Evolutionary conservation across 2,797 vertebrate genomes (phyloP).

Genomic region (Podarcis lilfordi): DNA sequence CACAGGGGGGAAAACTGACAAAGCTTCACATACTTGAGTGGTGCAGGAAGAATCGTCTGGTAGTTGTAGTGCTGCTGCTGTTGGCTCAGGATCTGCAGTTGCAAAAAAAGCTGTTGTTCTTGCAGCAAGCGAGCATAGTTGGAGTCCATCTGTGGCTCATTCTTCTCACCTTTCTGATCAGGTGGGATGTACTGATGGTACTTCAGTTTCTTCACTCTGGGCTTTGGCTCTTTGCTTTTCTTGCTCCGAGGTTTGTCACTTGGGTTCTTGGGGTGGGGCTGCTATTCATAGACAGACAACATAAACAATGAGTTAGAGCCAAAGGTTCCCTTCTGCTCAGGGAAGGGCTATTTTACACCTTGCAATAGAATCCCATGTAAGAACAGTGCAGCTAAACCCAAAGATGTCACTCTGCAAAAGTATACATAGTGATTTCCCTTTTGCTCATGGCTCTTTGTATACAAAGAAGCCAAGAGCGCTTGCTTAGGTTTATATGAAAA

Average conservation of each 20-base stretch:
- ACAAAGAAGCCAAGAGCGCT: background rate
- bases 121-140: slow-evolving; percentile 91
- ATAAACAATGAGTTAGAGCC: background rate
- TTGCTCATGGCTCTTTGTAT: background rate
- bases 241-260: slow-evolving; percentile 92
- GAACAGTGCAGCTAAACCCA: background rate
- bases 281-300: slow-evolving; percentile 78
- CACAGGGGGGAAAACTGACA: slow-evolving; percentile 1
- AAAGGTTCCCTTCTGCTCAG: background rate
- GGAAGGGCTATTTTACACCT: background rate
- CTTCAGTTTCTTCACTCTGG: slow-evolving; percentile 93
- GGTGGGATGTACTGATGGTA: slow-evolving; percentile 99
- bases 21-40: slow-evolving; percentile 87
- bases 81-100: slow-evolving; percentile 96
- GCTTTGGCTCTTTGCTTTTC: slow-evolving; percentile 93
- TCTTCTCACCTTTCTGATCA: slow-evolving; percentile 93
- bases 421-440: background rate
- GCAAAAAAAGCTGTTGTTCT: slow-evolving; percentile 97
- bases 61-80: slow-evolving; percentile 93
- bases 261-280: slow-evolving; percentile 88
- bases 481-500: no score
- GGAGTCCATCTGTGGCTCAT: slow-evolving; percentile 91
- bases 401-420: background rate
- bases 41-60: slow-evolving; percentile 86
- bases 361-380: background rate